Conservation (phyloP, 2,888 invertebrate species). For the Halocaridina rubra region DNA sequence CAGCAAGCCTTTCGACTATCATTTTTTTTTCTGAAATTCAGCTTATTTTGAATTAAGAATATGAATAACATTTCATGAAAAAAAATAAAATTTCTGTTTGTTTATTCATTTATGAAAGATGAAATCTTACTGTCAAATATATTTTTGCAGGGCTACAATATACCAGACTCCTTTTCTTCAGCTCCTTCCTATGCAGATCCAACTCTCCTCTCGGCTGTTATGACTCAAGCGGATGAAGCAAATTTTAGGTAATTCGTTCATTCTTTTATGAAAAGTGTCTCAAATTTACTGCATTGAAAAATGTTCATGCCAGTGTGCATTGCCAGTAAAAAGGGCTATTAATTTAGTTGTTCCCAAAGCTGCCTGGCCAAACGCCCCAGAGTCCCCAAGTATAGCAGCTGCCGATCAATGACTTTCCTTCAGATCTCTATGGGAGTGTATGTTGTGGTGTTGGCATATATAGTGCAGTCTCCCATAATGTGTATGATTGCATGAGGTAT, state of each 20-base stretch:
- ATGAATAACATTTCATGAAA: not conserved
- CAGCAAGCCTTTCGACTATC: not conserved
- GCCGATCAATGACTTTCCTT: too few relatives aligned
- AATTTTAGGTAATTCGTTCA: conserved; percentile 61
- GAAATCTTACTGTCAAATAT: not conserved
- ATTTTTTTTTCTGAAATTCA: not conserved
- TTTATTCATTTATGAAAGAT: not conserved
- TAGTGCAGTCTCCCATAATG: too few relatives aligned
- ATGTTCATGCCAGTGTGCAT: too few relatives aligned
- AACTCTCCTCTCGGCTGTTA: conserved; percentile 50
- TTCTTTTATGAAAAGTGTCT: too few relatives aligned
- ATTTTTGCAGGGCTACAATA: conserved; percentile 24
- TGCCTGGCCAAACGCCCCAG: too few relatives aligned
- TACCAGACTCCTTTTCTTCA: conserved; percentile 9
- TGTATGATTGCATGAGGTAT: not conserved
- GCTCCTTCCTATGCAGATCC: conserved; percentile 62
- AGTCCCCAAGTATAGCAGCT: too few relatives aligned
- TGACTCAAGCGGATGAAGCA: conserved; percentile 58
- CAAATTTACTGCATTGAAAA: too few relatives aligned
- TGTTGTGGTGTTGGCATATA: too few relatives aligned
- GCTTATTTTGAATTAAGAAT: not conserved
- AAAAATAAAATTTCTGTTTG: not conserved
- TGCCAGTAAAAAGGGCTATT: too few relatives aligned
- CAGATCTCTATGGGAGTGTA: too few relatives aligned
- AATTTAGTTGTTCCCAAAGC: too few relatives aligned